Percentiles rank a stretch among this genome's conserved stretches.
Conservation (phyloP, 2,113 vertebrate genomes). For the Mesoclemmys tuberculata region DNA sequence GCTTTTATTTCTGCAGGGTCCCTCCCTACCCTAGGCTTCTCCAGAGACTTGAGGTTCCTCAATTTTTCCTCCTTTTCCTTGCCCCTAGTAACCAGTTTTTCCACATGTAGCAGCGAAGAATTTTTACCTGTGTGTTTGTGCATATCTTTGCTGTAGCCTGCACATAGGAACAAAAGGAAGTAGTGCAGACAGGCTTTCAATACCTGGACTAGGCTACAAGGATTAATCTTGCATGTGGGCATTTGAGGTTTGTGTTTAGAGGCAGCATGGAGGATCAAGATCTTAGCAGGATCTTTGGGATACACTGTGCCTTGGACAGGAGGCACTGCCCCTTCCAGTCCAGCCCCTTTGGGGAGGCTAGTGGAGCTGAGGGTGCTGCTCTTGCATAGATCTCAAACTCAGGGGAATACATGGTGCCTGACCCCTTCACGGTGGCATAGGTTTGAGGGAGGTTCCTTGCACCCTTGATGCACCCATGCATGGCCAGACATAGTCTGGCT, state of each 20-base stretch:
- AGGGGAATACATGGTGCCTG: not conserved
- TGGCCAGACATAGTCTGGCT: not conserved
- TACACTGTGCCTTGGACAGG: no score
- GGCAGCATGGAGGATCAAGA: no score
- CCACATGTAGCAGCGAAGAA: accelerated
- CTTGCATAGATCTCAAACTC: no score
- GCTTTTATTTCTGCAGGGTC: not conserved
- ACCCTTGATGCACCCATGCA: not conserved
- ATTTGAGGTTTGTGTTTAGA: not conserved
- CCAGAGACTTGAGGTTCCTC: not conserved
- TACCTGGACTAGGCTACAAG: not conserved
- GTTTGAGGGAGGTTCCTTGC: not conserved
- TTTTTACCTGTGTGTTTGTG: not conserved
- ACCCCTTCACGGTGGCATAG: not conserved
- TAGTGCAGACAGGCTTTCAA: not conserved
- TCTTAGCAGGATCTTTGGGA: no score
- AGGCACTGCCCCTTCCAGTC: no score
- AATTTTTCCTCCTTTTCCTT: not conserved
- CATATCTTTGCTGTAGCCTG: not conserved
- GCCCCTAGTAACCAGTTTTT: not conserved
- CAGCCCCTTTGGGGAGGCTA: no score
- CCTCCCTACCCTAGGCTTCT: not conserved
- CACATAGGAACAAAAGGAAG: not conserved
- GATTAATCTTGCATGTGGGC: accelerated
- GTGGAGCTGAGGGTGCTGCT: no score